These are phyloP conservation scores for Epinotia bilunana DNA, from an alignment of 2,888 invertebrate genomes.

Conservation along the genomic window DNA sequence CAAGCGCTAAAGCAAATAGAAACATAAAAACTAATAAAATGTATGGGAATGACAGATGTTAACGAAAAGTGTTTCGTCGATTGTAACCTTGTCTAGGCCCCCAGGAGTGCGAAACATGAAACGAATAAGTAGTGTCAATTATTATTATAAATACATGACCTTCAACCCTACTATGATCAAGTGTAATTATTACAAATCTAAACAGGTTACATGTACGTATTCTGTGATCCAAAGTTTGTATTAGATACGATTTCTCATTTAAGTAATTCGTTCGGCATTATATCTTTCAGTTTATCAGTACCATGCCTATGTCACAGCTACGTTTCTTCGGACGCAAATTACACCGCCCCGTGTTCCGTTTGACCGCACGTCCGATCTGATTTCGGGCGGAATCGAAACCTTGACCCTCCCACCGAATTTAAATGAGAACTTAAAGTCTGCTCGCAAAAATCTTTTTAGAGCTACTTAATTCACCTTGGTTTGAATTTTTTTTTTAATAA, in stretches of 20 bases:
- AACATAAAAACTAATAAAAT: too few species aligned
- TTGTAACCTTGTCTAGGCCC: too few species aligned
- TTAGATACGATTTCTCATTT: constrained; percentile 13
- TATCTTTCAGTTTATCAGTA: constrained; percentile 20
- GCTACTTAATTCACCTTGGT: neutral
- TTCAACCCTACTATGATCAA: too few species aligned
- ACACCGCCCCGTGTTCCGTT: constrained; percentile 14
- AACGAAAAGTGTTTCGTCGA: too few species aligned
- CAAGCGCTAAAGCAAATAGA: too few species aligned
- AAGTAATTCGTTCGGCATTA: constrained; percentile 18
- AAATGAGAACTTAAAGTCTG: constrained; percentile 32
- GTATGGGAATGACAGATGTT: too few species aligned
- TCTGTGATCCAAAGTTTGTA: too few species aligned
- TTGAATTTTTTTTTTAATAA: too few species aligned
- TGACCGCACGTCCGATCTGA: constrained; percentile 34
- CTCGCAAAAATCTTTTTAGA: neutral
- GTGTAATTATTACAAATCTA: too few species aligned
- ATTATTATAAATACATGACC: neutral
- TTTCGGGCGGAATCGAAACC: constrained; percentile 19
- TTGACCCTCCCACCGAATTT: constrained; percentile 27
- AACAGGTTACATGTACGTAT: too few species aligned
- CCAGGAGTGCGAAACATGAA: too few species aligned
- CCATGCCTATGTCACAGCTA: constrained; percentile 17
- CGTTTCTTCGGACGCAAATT: constrained; percentile 32
- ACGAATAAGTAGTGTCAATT: too few species aligned